These are phyloP conservation scores for Hemicrepidius hirtus DNA, from an alignment of 2,888 invertebrate species.

Conservation along the genomic window DNA sequence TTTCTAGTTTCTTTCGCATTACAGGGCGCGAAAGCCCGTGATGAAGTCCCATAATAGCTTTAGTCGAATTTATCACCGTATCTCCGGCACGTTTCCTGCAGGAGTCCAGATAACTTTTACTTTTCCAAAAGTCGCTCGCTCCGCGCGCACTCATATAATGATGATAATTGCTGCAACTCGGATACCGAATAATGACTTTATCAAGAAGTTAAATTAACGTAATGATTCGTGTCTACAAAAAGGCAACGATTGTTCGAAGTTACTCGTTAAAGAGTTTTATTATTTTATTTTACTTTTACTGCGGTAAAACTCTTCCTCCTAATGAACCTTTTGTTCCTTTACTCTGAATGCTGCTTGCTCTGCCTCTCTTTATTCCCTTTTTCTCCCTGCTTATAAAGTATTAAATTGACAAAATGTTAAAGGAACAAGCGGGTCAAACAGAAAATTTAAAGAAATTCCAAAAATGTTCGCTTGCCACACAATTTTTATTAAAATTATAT, in stretches of 20 bases:
- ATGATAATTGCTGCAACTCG: conserved; percentile 67
- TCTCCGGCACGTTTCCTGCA: conserved; percentile 67
- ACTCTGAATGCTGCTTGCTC: conserved; percentile 26
- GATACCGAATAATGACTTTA: conserved; percentile 66
- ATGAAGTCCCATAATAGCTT: conserved; percentile 68
- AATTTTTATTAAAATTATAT: too few species aligned
- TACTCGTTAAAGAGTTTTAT: conserved; percentile 64
- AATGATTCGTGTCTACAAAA: conserved; percentile 65
- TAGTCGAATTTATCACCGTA: conserved; percentile 68
- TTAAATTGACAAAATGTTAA: conserved; percentile 51
- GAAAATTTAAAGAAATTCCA: background rate
- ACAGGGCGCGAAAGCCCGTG: conserved; percentile 65
- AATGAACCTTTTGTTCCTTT: conserved; percentile 58
- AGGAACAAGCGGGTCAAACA: conserved; percentile 22
- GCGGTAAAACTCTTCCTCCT: conserved; percentile 55
- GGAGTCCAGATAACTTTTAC: conserved; percentile 62
- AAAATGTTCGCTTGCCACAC: too few species aligned
- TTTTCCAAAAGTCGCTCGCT: conserved; percentile 60
- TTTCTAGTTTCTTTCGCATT: conserved; percentile 68
- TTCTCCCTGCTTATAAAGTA: conserved; percentile 48
- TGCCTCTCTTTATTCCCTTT: conserved; percentile 40
- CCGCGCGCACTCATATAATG: conserved; percentile 65
- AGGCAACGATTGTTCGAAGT: conserved; percentile 64
- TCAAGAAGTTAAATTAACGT: conserved; percentile 68
- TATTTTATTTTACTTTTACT: conserved; percentile 59